phyloP scores from a whole-genome alignment of 2,797 vertebrate genomes.

The Scyliorhinus canicula region DNA sequence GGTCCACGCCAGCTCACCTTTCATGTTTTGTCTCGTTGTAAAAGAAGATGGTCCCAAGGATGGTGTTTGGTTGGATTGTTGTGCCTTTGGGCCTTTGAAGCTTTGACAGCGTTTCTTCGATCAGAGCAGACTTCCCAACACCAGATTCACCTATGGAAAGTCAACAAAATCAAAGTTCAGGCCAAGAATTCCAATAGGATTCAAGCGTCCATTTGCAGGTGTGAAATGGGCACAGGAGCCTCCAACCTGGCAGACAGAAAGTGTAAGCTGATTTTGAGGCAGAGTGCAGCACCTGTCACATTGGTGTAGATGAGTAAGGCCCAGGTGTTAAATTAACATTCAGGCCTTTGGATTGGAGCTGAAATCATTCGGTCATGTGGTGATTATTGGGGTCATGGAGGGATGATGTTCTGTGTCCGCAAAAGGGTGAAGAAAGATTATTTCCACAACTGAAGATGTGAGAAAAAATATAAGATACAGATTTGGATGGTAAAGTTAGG shows the following conservation, averaged over 20 bases:
- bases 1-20: constrained; percentile 25
- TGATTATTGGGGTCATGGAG: not conserved
- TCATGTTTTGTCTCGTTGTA: constrained; percentile 47
- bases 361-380: not conserved
- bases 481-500: not conserved
- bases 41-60: constrained; percentile 55
- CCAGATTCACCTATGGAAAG: constrained; percentile 51
- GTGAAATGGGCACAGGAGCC: too few species aligned
- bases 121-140: constrained; percentile 52
- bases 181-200: too few species aligned
- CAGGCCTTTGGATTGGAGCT: not conserved
- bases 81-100: constrained; percentile 49
- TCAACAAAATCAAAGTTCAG: not conserved
- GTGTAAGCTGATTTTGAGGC: not conserved
- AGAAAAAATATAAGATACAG: not conserved
- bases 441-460: not conserved
- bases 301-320: not conserved
- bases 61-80: constrained; percentile 47
- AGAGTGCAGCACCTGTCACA: not conserved
- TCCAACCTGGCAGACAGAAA: not conserved
- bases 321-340: not conserved
- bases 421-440: too few species aligned
- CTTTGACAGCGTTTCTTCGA: constrained; percentile 52
- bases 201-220: not conserved
- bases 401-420: not conserved